A percentile compares a stretch with the other conserved stretches of the same genome.
Evolutionary conservation across 2,113 vertebrate genomes (phyloP).

Genomic region (Montifringilla adamsi): DNA sequence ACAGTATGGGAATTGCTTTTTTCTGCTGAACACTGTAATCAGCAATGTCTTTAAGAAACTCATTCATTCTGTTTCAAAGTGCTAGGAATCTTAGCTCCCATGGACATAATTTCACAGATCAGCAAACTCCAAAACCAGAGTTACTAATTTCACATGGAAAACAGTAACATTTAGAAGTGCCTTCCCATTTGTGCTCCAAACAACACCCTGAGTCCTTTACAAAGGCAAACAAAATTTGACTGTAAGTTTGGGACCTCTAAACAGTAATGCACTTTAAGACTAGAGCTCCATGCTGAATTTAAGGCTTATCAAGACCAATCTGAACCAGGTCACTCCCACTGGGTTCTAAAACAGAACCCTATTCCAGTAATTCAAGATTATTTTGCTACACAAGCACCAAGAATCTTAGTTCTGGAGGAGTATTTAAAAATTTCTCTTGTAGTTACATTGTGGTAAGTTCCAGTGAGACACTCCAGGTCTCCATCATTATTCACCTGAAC

Average conservation of each 20-base stretch:
- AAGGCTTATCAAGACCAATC: not conserved
- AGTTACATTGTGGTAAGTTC: not conserved
- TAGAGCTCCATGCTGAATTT: not conserved
- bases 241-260: not conserved
- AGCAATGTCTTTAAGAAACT: not conserved
- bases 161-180: not conserved
- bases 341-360: not conserved
- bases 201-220: not conserved
- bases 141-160: not conserved
- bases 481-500: not conserved
- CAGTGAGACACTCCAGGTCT: not conserved
- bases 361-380: not conserved
- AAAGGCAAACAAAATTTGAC: not conserved
- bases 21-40: not conserved
- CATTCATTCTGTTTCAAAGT: not conserved
- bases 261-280: not conserved
- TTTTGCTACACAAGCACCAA: not conserved
- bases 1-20: not conserved
- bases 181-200: not conserved
- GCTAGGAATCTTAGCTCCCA: not conserved
- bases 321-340: not conserved
- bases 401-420: not conserved
- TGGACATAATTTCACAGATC: not conserved
- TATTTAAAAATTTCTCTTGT: not conserved
- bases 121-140: not conserved